Base-by-base conservation (phyloP, 1,140 invertebrate genomes). In the Drosophila pectinifera region DNA sequence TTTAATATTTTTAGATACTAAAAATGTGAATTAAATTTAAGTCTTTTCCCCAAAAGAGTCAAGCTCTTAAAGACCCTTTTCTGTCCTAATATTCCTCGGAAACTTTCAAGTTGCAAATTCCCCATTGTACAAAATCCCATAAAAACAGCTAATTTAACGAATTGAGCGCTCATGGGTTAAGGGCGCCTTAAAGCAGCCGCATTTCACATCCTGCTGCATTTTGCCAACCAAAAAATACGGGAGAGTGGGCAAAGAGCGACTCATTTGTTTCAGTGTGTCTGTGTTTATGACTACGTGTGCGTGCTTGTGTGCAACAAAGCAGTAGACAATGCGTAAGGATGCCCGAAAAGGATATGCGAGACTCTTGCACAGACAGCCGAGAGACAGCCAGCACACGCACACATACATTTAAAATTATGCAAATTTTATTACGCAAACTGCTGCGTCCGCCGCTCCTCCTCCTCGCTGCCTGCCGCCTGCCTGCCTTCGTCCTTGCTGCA, bases 341-440 rank as follows among this genome's bases (percentile, higher is more conserved):
- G 76, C 67, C 65, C 76, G 43, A 73, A 78, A 65, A 78, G 84
- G 84, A 88, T 89, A 89, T 88, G 80, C 84, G 84, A 89, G 84
- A 70, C 68, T 53, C 49, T 56, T 72, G 68, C 68, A 72, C 68
- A 72, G 68, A 88, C 84, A 88, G 84, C 53, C 84, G 42, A 84
- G 79, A 83, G 76, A 88, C 84, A 78, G 64, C 77, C 57, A 63
- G 53, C 51, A 56, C 54, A 43, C 34, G 28, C 42, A 53, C 57
- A 65, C 58, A 85, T 70, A 89, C 84, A 86, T 89, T 89, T 80
- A 80, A 91, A 91, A 91, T 91, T 91, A 90, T 91, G 88, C 88
- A 91, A 91, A 91, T 91, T 91, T 91, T 88, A 91, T 91, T 91
- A 90, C 88, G 88, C 88, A 91, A 91, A 91, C 85, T 89, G 74